These are phyloP conservation scores for Pyrgilauda ruficollis DNA, from an alignment of 2,113 vertebrate species.

Conservation along the genomic window DNA sequence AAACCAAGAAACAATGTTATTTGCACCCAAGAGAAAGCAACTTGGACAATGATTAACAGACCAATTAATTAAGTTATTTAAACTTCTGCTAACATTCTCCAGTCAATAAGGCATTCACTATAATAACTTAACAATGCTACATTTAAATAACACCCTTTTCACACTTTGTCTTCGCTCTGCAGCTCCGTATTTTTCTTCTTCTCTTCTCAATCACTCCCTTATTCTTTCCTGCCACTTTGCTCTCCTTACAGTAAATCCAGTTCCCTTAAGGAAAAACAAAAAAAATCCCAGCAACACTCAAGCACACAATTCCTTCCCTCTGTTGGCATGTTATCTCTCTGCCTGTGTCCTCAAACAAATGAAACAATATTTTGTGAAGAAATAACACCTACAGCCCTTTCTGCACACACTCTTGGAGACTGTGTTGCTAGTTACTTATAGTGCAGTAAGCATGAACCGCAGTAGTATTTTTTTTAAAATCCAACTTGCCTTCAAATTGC, in stretches of 20 bases:
- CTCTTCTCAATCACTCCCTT: background rate
- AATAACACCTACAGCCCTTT: background rate
- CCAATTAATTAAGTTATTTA: constrained; percentile 51
- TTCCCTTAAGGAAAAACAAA: background rate
- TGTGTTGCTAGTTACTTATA: background rate
- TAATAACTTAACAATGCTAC: background rate
- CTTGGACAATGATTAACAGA: constrained; percentile 19
- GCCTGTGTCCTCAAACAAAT: background rate
- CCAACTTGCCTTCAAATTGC: background rate
- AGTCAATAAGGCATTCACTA: background rate
- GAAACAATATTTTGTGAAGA: background rate
- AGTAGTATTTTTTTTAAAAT: background rate
- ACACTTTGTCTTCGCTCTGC: background rate
- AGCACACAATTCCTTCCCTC: background rate
- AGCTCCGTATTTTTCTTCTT: background rate
- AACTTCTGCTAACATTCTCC: background rate
- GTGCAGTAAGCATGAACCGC: background rate
- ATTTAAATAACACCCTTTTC: background rate
- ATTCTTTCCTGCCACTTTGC: background rate
- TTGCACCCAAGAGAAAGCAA: background rate
- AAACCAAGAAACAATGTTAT: background rate
- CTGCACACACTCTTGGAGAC: background rate
- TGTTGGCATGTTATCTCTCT: background rate
- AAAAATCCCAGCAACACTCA: background rate
- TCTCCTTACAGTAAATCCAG: background rate